phyloP scores from a whole-genome alignment of 35 echinoderm and acorn worm species.

The Anneissia japonica region DNA sequence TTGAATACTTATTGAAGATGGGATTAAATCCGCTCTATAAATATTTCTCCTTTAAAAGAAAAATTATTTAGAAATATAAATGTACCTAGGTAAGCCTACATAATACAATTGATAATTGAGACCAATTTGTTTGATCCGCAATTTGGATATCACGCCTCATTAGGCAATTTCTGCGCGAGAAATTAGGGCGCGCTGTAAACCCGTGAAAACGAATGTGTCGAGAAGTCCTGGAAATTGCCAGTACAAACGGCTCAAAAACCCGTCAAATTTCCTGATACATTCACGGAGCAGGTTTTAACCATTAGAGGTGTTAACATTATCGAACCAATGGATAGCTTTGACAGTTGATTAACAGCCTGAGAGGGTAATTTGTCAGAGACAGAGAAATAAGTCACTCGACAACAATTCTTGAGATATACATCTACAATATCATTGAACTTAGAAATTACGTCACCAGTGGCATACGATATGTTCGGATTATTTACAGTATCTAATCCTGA shows the following conservation, averaged over 20 bases:
- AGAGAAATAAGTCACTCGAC: neutral
- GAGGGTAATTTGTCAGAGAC: neutral
- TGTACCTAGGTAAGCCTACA: too few species aligned
- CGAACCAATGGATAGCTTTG: neutral
- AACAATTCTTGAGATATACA: neutral
- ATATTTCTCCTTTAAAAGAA: too few species aligned
- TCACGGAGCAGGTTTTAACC: neutral
- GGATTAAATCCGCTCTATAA: too few species aligned
- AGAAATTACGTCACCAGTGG: neutral
- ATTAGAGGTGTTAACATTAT: neutral
- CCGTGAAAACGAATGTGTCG: neutral
- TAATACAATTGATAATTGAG: too few species aligned
- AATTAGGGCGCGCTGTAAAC: neutral
- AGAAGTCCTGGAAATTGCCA: neutral
- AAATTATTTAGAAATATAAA: too few species aligned
- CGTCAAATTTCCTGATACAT: neutral
- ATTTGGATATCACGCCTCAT: too few species aligned
- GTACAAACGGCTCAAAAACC: neutral
- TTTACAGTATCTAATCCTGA: neutral
- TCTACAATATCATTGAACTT: neutral
- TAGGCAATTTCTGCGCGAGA: too few species aligned
- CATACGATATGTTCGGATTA: neutral
- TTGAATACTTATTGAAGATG: too few species aligned
- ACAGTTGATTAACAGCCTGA: neutral
- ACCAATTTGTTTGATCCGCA: too few species aligned